Evolutionary conservation across 2,797 vertebrate species (phyloP), one percentile per base, ranked within the genome.

Genomic region (Hoplostethus mediterraneus): DNA sequence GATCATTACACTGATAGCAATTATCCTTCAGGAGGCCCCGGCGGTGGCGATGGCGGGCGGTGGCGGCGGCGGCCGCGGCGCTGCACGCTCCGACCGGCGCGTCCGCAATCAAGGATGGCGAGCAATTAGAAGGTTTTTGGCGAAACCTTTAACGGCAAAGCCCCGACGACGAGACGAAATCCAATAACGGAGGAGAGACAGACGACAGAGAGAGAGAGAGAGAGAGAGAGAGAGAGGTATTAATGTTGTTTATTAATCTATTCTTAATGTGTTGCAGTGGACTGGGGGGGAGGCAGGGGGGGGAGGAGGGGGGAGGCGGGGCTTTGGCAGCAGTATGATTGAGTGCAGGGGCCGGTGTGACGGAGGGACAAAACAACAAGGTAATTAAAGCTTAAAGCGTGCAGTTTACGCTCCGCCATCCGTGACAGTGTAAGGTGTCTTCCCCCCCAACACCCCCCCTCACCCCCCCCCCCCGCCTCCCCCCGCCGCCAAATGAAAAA

Each of bases 301-400:
- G 21, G 21, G 1, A 1, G 21, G 1, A 21, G 21, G 21, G 21
- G 21, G 21, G 21, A 21, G 21, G 21, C 1, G 21, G 21, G 79
- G 72, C 84, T 64, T 58, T 86, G 90, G 90, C 86, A 84, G 87
- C 68, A 59, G 67, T 79, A 81, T 93, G 90, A 93, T 94, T 88
- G 91, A 93, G 91, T 87, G 89, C 86, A 86, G 89, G 83, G 87
- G 83, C 84, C 84, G 72, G 86, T 77, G 87, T 91, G 90, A 90
- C 72, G 84, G 79, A 77, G 88, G 88, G 90, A 93, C 90, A 87
- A 88, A 93, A 92, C 92, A 93, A 92, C 90, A 88, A 90, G 87
- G 91, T 95, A 95, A 95, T 95, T 95, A 95, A 95, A 94, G 93
- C 91, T 90, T 89, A 90, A 91, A 88, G 91, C 90, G 80, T 81